Percentiles rank a stretch among this genome's conserved stretches.
Evolutionary conservation across 2,888 invertebrate genomes (phyloP).

Genomic region (Drosophila lacicola): DNA sequence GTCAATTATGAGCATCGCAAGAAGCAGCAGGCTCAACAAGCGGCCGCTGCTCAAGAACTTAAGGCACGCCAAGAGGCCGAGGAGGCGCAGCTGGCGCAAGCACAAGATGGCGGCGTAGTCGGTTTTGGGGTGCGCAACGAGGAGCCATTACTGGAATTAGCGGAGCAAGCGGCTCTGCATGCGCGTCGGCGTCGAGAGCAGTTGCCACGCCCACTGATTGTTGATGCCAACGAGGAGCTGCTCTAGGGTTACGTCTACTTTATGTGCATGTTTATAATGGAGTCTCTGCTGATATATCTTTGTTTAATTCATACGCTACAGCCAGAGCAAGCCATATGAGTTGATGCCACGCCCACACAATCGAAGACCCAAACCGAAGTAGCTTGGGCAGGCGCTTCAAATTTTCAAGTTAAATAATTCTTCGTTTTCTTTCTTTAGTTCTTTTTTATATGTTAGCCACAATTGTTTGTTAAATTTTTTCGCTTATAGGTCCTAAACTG

Average conservation of each 20-base stretch:
- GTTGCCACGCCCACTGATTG: conserved; percentile 42
- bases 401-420: conserved; percentile 40
- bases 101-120: conserved; percentile 19
- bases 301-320: conserved; percentile 42
- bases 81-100: conserved; percentile 35
- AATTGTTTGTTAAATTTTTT: conserved; percentile 64
- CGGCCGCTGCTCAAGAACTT: conserved; percentile 69
- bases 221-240: conserved; percentile 60
- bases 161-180: conserved; percentile 54
- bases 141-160: conserved; percentile 48
- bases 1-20: conserved; percentile 97
- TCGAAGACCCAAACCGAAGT: conserved; percentile 3
- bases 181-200: conserved; percentile 47
- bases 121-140: conserved; percentile 15
- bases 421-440: conserved; percentile 28
- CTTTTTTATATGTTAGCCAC: conserved; percentile 50
- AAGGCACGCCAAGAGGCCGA: conserved; percentile 64
- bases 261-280: conserved; percentile 54
- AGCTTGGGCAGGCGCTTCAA: conserved; percentile 24
- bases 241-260: conserved; percentile 61
- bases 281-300: conserved; percentile 56
- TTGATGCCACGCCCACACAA: background rate
- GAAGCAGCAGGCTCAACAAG: conserved; percentile 85
- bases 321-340: conserved; percentile 24
- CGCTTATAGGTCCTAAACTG: conserved; percentile 49